These are phyloP conservation scores for Epiblema foenella DNA, from an alignment of 2,888 invertebrate genomes.

Conservation along the genomic window DNA sequence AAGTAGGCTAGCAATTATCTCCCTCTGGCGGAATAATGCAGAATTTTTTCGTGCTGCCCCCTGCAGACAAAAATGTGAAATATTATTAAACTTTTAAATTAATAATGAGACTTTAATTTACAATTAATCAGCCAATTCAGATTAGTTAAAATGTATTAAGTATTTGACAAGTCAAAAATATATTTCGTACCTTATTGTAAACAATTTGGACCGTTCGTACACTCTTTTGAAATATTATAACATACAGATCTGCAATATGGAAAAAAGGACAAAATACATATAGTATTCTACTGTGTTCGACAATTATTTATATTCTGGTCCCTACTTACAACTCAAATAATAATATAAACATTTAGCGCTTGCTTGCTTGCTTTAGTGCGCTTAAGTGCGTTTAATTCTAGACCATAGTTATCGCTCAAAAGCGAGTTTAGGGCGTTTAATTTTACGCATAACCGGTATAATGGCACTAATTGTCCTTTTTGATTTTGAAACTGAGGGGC, in stretches of 20 bases:
- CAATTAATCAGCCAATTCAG: slow-evolving; percentile 3
- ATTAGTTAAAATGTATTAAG: too few relatives aligned
- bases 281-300: too few relatives aligned
- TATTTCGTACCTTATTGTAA: neutral
- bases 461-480: too few relatives aligned
- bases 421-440: neutral
- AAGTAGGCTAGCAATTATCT: slow-evolving; percentile 83
- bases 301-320: neutral
- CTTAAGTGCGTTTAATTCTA: too few relatives aligned
- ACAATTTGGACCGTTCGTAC: neutral
- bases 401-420: too few relatives aligned
- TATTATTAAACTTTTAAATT: slow-evolving; percentile 11
- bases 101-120: neutral
- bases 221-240: neutral
- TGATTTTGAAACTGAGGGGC: too few relatives aligned
- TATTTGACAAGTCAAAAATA: neutral
- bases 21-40: slow-evolving; percentile 73
- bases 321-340: neutral
- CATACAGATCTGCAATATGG: neutral
- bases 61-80: slow-evolving; percentile 67
- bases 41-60: slow-evolving; percentile 74
- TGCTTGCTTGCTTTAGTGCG: too few relatives aligned
- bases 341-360: neutral
- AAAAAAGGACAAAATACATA: too few relatives aligned
- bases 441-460: neutral